phyloP scores from a whole-genome alignment of 2,888 invertebrate species.

The Dynastes tityus region DNA sequence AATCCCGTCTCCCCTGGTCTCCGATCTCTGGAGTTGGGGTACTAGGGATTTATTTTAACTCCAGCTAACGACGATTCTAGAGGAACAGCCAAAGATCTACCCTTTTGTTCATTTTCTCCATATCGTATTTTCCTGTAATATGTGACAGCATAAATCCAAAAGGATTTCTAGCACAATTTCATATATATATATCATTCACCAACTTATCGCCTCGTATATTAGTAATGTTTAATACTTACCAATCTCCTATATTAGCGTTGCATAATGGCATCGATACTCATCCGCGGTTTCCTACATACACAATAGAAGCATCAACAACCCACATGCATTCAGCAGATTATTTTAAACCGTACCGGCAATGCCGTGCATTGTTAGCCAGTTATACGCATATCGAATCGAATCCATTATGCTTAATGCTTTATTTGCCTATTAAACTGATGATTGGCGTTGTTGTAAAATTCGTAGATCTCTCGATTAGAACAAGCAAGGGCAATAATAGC shows the following conservation, averaged over 20 bases:
- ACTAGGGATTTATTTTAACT: too few relatives aligned
- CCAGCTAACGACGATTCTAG: too few relatives aligned
- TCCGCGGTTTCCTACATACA: not conserved
- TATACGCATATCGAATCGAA: slow-evolving; percentile 29
- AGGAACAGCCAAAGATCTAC: too few relatives aligned
- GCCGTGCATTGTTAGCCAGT: not conserved
- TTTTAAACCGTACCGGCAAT: slow-evolving; percentile 32
- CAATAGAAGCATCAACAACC: slow-evolving; percentile 23
- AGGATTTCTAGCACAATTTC: too few relatives aligned
- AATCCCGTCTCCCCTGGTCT: too few relatives aligned
- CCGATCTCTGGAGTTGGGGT: too few relatives aligned
- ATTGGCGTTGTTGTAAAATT: slow-evolving; percentile 36
- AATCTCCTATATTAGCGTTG: not conserved
- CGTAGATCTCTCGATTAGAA: slow-evolving; percentile 37
- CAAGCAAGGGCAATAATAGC: slow-evolving; percentile 20
- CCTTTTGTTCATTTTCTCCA: too few relatives aligned
- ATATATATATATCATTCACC: too few relatives aligned
- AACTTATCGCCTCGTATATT: too few relatives aligned
- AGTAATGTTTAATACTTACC: too few relatives aligned
- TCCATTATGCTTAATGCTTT: slow-evolving; percentile 27
- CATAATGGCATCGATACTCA: not conserved
- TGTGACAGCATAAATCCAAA: too few relatives aligned
- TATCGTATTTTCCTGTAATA: too few relatives aligned
- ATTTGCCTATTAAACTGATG: slow-evolving; percentile 38
- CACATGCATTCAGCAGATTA: slow-evolving; percentile 10